Conservation (phyloP, 2,113 vertebrate species). For the Myxocyprinus asiaticus region DNA sequence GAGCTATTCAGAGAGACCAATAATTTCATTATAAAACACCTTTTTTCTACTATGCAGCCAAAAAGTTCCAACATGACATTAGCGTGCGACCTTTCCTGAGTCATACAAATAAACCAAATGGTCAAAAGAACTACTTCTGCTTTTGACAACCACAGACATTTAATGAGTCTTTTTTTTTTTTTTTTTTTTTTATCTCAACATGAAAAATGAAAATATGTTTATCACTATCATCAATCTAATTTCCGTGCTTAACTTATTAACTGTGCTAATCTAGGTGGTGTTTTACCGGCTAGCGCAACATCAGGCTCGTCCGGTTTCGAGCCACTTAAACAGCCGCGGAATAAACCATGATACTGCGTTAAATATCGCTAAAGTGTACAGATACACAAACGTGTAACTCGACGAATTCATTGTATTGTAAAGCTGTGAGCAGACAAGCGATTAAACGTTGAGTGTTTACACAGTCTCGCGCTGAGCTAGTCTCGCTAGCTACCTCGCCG, state of each 20-base stretch:
- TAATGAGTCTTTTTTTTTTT: background rate
- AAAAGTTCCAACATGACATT: too few relatives aligned
- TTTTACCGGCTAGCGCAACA: conserved; percentile 27
- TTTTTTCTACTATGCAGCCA: too few relatives aligned
- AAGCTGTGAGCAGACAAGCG: background rate
- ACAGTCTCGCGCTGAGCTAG: conserved; percentile 28
- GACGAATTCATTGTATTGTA: background rate
- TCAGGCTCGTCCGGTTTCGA: conserved; percentile 17
- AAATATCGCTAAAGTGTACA: too few relatives aligned
- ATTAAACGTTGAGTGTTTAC: conserved; percentile 12
- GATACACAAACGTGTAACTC: background rate
- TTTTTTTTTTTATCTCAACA: background rate
- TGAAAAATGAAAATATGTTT: background rate
- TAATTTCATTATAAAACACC: too few relatives aligned
- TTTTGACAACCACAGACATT: background rate
- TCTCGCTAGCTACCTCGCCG: conserved; percentile 24
- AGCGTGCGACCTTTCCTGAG: too few relatives aligned
- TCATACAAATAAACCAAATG: background rate
- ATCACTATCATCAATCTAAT: background rate
- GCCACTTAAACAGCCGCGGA: background rate
- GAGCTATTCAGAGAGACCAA: too few relatives aligned
- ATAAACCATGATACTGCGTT: background rate
- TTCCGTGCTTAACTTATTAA: conserved; percentile 20
- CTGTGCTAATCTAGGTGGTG: too few relatives aligned
- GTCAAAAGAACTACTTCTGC: background rate